Evolutionary conservation across 2,113 vertebrate genomes (phyloP).

Genomic region (Gymnobelideus leadbeateri): DNA sequence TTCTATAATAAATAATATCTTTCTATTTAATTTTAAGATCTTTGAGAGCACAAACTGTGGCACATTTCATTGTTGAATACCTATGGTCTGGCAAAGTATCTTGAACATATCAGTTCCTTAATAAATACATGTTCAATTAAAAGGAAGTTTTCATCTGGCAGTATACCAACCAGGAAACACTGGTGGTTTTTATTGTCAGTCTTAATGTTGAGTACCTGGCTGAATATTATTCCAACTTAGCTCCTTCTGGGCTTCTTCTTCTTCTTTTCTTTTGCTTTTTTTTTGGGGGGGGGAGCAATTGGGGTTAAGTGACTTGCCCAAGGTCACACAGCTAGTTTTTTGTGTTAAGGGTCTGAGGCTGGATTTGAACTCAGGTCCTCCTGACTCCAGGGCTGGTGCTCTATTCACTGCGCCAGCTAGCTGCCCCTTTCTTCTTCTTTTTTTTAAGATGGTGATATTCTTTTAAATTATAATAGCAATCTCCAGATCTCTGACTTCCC

Average conservation of each 20-base stretch:
- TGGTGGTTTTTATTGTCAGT: slow-evolving; percentile 10
- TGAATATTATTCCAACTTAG: slow-evolving; percentile 44
- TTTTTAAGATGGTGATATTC: not conserved
- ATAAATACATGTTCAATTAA: not conserved
- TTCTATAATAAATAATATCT: not conserved
- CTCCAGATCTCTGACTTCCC: not conserved
- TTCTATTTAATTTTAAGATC: not conserved
- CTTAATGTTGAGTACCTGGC: slow-evolving; percentile 34
- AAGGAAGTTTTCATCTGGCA: not conserved
- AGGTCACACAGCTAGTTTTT: too few relatives aligned
- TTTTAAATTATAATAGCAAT: slow-evolving; percentile 56
- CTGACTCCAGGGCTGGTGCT: too few relatives aligned
- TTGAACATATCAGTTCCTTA: not conserved
- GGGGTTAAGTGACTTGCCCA: too few relatives aligned
- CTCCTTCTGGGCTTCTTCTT: slow-evolving; percentile 49
- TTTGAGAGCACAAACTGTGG: not conserved
- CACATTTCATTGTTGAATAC: not conserved
- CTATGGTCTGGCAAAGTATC: not conserved
- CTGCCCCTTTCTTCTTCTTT: too few relatives aligned
- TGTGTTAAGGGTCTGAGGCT: too few relatives aligned
- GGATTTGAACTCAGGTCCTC: too few relatives aligned
- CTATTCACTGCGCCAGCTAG: too few relatives aligned
- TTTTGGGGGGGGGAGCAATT: too few relatives aligned
- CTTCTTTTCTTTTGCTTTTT: not conserved
- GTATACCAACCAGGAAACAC: not conserved